A percentile compares a stretch with the other conserved stretches of the same genome.
These are phyloP conservation scores for Dinocampus coccinellae DNA, from an alignment of 2,888 invertebrate genomes.

Conservation along the genomic window DNA sequence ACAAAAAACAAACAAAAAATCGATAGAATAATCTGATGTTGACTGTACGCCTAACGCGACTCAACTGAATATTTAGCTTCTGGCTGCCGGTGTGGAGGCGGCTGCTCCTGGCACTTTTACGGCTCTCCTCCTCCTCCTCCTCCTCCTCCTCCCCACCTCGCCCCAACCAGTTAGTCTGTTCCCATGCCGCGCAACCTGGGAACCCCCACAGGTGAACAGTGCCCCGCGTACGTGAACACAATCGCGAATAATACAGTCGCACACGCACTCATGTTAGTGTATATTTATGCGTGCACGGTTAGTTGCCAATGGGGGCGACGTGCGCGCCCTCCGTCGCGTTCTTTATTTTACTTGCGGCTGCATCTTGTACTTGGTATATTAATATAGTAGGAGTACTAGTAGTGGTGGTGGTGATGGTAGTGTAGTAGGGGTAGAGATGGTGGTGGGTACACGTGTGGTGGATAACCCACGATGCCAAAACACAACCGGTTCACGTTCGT, in stretches of 20 bases:
- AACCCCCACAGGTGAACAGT: conserved; percentile 22
- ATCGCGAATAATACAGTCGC: conserved; percentile 16
- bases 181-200: conserved; percentile 38
- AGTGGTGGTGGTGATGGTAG: no score
- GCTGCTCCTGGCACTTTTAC: conserved; percentile 39
- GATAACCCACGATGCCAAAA: conserved; percentile 4
- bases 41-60: conserved; percentile 62
- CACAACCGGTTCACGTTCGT: conserved; percentile 15
- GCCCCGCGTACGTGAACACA: conserved; percentile 44
- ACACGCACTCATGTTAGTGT: conserved; percentile 29
- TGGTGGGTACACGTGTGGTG: conserved; percentile 12
- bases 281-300: conserved; percentile 1
- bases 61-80: conserved; percentile 55
- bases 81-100: conserved; percentile 56
- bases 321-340: background rate
- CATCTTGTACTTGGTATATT: background rate
- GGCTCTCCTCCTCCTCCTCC: conserved; percentile 19
- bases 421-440: no score
- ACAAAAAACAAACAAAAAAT: background rate
- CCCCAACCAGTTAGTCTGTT: conserved; percentile 13
- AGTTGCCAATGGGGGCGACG: background rate
- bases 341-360: conserved; percentile 10
- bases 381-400: no score
- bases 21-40: conserved; percentile 43
- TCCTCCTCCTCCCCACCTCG: no score